These are phyloP conservation scores for Mormyrus proboscirostris DNA, from an alignment of 2,797 vertebrate species.

Conservation along the genomic window DNA sequence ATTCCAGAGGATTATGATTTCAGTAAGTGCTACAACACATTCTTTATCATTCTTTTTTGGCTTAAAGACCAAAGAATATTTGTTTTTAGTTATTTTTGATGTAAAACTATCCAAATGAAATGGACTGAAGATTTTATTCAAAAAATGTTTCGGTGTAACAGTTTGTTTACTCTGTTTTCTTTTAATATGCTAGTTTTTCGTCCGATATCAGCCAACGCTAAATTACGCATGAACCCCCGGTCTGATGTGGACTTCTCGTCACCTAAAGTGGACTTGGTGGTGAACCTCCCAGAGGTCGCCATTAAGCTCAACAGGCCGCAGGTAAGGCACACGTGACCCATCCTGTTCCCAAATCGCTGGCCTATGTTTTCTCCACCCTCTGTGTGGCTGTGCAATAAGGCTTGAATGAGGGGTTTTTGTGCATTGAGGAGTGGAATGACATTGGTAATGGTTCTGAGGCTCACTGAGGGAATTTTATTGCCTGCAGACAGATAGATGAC, in stretches of 20 bases:
- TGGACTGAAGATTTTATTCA: background rate
- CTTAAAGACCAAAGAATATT: background rate
- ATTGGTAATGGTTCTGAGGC: background rate
- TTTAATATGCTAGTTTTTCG: constrained; percentile 68
- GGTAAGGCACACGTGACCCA: constrained; percentile 52
- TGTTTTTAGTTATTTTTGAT: background rate
- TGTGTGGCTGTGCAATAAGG: background rate
- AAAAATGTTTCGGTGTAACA: background rate
- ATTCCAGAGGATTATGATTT: constrained; percentile 71
- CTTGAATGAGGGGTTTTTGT: background rate
- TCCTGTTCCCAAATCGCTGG: background rate
- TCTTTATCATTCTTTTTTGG: background rate
- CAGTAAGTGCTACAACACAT: constrained; percentile 62
- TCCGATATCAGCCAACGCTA: constrained; percentile 87
- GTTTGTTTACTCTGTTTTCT: constrained; percentile 10
- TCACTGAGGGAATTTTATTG: background rate
- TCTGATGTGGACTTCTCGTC: constrained; percentile 87
- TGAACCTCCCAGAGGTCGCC: constrained; percentile 83
- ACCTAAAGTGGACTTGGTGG: constrained; percentile 84
- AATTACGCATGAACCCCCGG: constrained; percentile 90
- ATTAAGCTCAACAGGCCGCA: constrained; percentile 88
- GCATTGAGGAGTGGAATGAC: background rate
- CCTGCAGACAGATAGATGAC: background rate
- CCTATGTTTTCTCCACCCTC: background rate
- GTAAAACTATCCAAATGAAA: background rate